Conservation (phyloP, 2,113 vertebrate genomes). For the Spermophilus dauricus region DNA sequence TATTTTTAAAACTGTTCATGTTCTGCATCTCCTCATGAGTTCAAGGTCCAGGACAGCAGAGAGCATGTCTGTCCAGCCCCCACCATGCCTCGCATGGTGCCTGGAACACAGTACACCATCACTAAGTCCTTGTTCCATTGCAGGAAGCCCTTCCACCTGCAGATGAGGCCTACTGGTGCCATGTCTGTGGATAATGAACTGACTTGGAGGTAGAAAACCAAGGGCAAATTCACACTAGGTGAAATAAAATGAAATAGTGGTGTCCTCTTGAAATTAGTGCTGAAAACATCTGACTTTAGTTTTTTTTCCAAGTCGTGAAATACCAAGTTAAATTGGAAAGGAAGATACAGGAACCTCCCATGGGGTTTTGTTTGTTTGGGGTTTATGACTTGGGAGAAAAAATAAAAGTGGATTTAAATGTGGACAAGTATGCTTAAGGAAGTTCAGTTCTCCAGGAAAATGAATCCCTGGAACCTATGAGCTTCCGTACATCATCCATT, state of each 20-base stretch:
- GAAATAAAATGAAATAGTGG: neutral
- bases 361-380: neutral
- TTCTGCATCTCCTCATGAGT: too few relatives aligned
- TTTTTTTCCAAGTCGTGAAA: conserved; percentile 5
- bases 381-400: neutral
- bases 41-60: neutral
- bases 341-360: neutral
- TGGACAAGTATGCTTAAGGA: neutral
- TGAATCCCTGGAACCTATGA: neutral
- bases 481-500: neutral
- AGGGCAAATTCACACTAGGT: neutral
- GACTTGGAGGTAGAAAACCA: neutral
- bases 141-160: neutral
- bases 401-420: neutral
- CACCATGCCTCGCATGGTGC: neutral
- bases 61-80: neutral
- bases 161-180: neutral
- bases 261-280: neutral
- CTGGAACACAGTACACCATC: neutral
- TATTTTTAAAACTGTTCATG: neutral
- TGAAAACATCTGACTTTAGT: neutral
- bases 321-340: neutral
- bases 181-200: neutral
- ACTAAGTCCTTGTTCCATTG: neutral
- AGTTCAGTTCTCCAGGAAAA: neutral